Conservation (phyloP, 2,113 vertebrate genomes). For the Anoplopoma fimbria region DNA sequence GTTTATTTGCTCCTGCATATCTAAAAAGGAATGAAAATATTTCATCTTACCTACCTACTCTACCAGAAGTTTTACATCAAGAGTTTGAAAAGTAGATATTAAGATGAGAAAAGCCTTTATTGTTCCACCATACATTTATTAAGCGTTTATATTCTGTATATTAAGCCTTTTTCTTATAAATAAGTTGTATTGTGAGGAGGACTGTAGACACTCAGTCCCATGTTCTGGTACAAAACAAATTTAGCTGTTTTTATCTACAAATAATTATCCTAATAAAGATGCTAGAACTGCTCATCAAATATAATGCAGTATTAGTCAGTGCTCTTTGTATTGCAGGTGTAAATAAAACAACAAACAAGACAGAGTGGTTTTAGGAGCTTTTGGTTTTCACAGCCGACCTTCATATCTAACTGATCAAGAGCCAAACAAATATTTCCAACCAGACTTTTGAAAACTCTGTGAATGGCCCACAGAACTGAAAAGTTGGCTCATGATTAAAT, state of each 20-base stretch:
- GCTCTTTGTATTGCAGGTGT: no score
- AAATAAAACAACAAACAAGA: no score
- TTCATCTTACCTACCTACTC: background rate
- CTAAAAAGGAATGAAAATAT: background rate
- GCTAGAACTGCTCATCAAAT: no score
- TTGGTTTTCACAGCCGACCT: no score
- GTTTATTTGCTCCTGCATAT: background rate
- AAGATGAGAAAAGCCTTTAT: background rate
- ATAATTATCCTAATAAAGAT: no score
- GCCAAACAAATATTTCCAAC: background rate
- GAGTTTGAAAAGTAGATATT: background rate
- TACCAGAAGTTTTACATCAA: background rate
- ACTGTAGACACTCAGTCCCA: no score
- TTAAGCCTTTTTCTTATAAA: background rate
- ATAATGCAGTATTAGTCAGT: no score
- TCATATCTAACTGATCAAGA: background rate
- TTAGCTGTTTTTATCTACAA: background rate
- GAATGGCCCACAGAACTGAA: background rate
- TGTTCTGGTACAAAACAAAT: background rate
- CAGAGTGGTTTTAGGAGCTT: background rate
- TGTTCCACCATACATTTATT: background rate
- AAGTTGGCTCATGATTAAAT: background rate
- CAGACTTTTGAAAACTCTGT: background rate
- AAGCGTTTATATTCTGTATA: background rate
- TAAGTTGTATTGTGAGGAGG: background rate